These are phyloP conservation scores for Sebastes schlegelii DNA, from an alignment of 2,113 vertebrate species.

Conservation along the genomic window DNA sequence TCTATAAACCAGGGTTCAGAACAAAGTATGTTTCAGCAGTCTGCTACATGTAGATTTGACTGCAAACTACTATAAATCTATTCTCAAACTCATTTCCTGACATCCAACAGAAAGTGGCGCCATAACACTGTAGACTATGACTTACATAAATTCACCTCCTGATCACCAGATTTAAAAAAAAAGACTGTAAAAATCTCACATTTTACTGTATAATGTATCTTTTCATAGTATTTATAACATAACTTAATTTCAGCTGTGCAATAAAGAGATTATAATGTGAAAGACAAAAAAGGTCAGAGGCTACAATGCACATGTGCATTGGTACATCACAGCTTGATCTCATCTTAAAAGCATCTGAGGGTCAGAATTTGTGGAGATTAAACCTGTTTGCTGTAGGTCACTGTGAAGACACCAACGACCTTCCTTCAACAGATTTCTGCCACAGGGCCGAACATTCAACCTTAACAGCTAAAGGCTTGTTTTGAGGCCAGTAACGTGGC, in stretches of 20 bases:
- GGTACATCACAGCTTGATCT: neutral
- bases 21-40: neutral
- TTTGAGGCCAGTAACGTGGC: neutral
- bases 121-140: constrained; percentile 1
- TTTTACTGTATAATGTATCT: neutral
- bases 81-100: neutral
- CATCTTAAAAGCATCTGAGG: neutral
- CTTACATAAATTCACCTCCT: neutral
- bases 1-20: neutral
- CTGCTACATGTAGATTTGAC: neutral
- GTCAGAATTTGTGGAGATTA: neutral
- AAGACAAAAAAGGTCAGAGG: neutral
- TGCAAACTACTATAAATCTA: neutral
- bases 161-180: neutral
- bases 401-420: neutral
- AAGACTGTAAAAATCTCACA: neutral
- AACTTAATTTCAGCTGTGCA: neutral
- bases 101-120: constrained; percentile 47
- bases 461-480: neutral
- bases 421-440: neutral
- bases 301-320: neutral
- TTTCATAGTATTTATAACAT: neutral
- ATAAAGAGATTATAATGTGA: neutral
- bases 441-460: neutral
- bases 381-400: neutral